Conservation (phyloP, 2,113 vertebrate genomes). For the Gymnobelideus leadbeateri region DNA sequence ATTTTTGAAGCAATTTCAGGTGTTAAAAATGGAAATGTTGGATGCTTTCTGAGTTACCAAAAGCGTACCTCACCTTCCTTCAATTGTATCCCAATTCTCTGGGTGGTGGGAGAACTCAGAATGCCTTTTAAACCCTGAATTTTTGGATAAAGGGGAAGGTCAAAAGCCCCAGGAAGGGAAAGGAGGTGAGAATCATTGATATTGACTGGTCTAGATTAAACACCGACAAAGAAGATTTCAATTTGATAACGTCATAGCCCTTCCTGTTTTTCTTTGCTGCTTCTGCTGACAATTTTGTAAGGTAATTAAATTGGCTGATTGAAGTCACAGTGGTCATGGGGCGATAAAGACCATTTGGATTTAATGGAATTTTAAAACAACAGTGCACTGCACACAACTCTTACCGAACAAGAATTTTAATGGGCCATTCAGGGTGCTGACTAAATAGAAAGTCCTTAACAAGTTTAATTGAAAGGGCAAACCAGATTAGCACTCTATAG, state of each 20-base stretch:
- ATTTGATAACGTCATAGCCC: constrained; percentile 88
- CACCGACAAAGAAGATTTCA: constrained; percentile 86
- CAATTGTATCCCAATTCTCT: constrained; percentile 65
- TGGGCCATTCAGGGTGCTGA: constrained; percentile 88
- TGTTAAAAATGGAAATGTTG: constrained; percentile 42
- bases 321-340: constrained; percentile 90
- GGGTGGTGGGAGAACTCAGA: constrained; percentile 61
- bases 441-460: constrained; percentile 86
- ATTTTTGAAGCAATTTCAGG: background rate
- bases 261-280: constrained; percentile 87
- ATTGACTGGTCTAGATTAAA: constrained; percentile 88
- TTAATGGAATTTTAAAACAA: constrained; percentile 91
- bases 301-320: constrained; percentile 92
- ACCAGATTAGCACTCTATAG: constrained; percentile 87
- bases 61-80: constrained; percentile 74
- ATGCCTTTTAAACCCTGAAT: constrained; percentile 75
- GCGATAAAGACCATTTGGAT: constrained; percentile 91
- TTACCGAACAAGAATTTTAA: constrained; percentile 89
- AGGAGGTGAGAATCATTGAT: constrained; percentile 82
- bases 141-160: constrained; percentile 82
- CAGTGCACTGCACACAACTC: constrained; percentile 85
- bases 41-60: constrained; percentile 59
- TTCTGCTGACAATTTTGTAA: constrained; percentile 89
- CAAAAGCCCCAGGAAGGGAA: constrained; percentile 81
- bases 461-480: constrained; percentile 91